phyloP scores from a whole-genome alignment of 2,888 invertebrate genomes.

The Thymelicus acteon region DNA sequence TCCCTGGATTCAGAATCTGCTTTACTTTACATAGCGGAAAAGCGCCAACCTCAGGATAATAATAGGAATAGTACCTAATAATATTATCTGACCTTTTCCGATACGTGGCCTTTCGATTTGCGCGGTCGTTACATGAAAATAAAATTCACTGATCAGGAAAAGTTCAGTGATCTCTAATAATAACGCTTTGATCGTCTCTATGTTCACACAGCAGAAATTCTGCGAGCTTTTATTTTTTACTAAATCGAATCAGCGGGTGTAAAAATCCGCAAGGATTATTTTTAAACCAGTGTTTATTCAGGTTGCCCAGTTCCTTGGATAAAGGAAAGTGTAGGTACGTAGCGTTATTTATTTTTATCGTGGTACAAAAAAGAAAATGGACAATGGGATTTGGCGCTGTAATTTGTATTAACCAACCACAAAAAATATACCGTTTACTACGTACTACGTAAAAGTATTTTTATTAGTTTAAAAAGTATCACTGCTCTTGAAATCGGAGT shows the following conservation, averaged over 20 bases:
- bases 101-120: constrained; percentile 27
- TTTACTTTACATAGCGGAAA: too few relatives aligned
- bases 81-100: constrained; percentile 21
- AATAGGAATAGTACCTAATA: neutral
- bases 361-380: too few relatives aligned
- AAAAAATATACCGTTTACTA: too few relatives aligned
- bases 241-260: constrained; percentile 7
- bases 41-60: too few relatives aligned
- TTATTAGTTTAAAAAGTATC: too few relatives aligned
- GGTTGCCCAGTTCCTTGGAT: neutral
- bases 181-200: constrained; percentile 46
- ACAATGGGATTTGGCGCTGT: too few relatives aligned
- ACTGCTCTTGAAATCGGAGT: too few relatives aligned
- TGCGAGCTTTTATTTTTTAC: constrained; percentile 9
- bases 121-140: constrained; percentile 37
- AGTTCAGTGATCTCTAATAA: constrained; percentile 44
- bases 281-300: neutral
- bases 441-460: too few relatives aligned
- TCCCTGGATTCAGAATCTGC: too few relatives aligned
- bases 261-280: neutral
- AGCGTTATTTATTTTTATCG: too few relatives aligned
- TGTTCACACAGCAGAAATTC: constrained; percentile 21
- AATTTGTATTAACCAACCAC: too few relatives aligned
- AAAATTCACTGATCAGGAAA: constrained; percentile 47
- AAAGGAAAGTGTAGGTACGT: neutral